These are phyloP conservation scores for Pomacea maculata DNA, from an alignment of 1,140 invertebrate genomes.

Conservation along the genomic window DNA sequence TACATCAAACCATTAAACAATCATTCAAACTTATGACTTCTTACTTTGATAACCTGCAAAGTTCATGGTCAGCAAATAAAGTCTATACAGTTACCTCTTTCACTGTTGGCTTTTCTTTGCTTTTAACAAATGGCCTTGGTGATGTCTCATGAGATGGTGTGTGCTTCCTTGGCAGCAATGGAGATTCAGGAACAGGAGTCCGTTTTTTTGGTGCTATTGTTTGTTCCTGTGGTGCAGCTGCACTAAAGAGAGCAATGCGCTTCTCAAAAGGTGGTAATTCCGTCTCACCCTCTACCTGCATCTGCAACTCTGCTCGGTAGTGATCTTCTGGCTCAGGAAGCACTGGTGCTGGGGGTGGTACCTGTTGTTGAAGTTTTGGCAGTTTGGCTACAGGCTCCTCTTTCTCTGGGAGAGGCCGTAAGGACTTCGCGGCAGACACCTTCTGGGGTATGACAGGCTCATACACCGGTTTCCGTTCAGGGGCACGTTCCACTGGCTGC, in stretches of 20 bases:
- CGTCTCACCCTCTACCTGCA: slow-evolving; percentile 47
- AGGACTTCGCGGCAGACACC: slow-evolving; percentile 31
- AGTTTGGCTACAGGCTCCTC: slow-evolving; percentile 51
- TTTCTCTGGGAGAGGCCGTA: slow-evolving; percentile 21
- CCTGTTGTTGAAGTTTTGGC: slow-evolving; percentile 50
- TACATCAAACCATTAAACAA: no score
- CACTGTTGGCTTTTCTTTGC: slow-evolving; percentile 49
- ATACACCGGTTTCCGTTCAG: slow-evolving; percentile 45
- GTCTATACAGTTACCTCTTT: slow-evolving; percentile 35
- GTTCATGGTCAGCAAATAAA: no score
- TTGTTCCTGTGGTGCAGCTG: slow-evolving; percentile 33
- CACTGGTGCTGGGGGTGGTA: slow-evolving; percentile 24
- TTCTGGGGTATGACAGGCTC: slow-evolving; percentile 41
- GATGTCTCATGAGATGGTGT: slow-evolving; percentile 13
- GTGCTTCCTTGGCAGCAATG: slow-evolving; percentile 9
- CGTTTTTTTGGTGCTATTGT: slow-evolving; percentile 21
- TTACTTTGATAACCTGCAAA: no score
- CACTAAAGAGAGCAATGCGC: slow-evolving; percentile 46
- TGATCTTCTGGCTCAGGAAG: slow-evolving; percentile 24
- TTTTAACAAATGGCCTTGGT: slow-evolving; percentile 30
- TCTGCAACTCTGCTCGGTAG: slow-evolving; percentile 46
- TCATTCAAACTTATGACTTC: no score
- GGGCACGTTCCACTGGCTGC: slow-evolving; percentile 27
- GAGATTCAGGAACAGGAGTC: slow-evolving; percentile 1
- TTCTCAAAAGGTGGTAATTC: slow-evolving; percentile 52